These are phyloP conservation scores for Arrhopalites spinosus DNA, from an alignment of 2,888 invertebrate genomes.

Conservation along the genomic window DNA sequence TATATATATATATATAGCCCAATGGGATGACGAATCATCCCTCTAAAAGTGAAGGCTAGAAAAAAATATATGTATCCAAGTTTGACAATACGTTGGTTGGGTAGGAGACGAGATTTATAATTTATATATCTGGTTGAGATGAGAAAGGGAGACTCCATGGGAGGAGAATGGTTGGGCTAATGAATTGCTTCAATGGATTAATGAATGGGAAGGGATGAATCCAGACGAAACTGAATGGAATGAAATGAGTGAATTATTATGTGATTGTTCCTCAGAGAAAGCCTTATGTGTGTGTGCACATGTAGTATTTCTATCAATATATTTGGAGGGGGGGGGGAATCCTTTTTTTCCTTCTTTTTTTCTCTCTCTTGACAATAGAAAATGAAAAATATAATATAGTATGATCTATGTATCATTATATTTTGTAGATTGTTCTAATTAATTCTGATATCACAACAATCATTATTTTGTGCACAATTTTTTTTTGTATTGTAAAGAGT, in stretches of 20 bases:
- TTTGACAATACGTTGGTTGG: too few relatives aligned
- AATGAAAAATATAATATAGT: not conserved
- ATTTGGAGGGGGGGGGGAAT: not conserved
- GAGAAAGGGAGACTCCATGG: conserved; percentile 20
- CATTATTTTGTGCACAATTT: conserved; percentile 4
- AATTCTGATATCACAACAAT: conserved; percentile 39
- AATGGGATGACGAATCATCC: too few relatives aligned
- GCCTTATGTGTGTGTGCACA: not conserved
- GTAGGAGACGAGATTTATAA: not conserved
- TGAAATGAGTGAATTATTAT: conserved; percentile 35
- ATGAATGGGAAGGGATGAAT: conserved; percentile 34
- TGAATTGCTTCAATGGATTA: conserved; percentile 42
- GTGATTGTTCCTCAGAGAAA: conserved; percentile 23
- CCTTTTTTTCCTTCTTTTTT: too few relatives aligned
- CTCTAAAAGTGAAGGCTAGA: too few relatives aligned
- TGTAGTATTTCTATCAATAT: not conserved
- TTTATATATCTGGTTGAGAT: not conserved
- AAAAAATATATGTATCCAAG: too few relatives aligned
- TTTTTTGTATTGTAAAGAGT: not conserved
- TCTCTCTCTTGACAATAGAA: not conserved
- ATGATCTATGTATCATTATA: not conserved
- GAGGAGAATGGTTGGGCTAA: conserved; percentile 33
- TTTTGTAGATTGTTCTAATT: conserved; percentile 30
- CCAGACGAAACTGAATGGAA: conserved; percentile 26
- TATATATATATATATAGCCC: too few relatives aligned